A percentile compares a stretch with the other conserved stretches of the same genome.
Conservation (phyloP, 2,888 invertebrate genomes). For the Taphrorychus bicolor region DNA sequence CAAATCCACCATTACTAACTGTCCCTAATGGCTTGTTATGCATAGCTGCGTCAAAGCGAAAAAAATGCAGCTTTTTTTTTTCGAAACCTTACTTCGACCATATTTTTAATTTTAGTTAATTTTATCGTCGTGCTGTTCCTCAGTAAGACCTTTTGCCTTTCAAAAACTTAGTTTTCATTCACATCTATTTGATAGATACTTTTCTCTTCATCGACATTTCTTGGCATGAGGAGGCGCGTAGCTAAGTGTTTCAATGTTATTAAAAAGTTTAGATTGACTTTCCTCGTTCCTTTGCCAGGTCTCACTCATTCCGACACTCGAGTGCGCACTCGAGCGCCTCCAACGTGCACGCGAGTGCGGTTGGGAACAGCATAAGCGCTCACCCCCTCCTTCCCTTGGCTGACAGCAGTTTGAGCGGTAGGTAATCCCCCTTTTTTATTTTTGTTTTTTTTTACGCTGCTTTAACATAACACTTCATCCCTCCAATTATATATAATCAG, state of each 20-base stretch:
- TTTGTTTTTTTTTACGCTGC: constrained; percentile 21
- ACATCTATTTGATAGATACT: too few relatives aligned
- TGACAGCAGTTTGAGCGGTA: constrained; percentile 66
- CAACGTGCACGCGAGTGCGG: constrained; percentile 69
- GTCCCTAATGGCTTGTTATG: constrained; percentile 15
- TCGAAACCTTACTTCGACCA: not conserved
- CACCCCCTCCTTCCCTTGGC: constrained; percentile 93
- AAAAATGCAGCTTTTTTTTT: constrained; percentile 13
- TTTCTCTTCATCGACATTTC: not conserved
- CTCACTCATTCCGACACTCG: constrained; percentile 92
- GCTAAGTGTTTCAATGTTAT: constrained; percentile 24
- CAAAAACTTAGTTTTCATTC: too few relatives aligned
- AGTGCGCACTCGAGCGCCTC: constrained; percentile 71
- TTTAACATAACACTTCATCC: not conserved
- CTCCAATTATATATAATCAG: too few relatives aligned
- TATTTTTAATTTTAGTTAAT: not conserved
- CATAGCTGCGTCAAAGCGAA: constrained; percentile 17
- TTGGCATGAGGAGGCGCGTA: constrained; percentile 23
- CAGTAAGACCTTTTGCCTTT: not conserved
- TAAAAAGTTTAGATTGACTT: constrained; percentile 20
- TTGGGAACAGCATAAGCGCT: constrained; percentile 90
- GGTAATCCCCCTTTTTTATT: constrained; percentile 51
- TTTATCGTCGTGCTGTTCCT: not conserved
- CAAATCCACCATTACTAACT: constrained; percentile 32
- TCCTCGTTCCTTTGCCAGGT: constrained; percentile 67